Conservation (phyloP, 2,888 invertebrate species). For the Agrotis exclamationis region DNA sequence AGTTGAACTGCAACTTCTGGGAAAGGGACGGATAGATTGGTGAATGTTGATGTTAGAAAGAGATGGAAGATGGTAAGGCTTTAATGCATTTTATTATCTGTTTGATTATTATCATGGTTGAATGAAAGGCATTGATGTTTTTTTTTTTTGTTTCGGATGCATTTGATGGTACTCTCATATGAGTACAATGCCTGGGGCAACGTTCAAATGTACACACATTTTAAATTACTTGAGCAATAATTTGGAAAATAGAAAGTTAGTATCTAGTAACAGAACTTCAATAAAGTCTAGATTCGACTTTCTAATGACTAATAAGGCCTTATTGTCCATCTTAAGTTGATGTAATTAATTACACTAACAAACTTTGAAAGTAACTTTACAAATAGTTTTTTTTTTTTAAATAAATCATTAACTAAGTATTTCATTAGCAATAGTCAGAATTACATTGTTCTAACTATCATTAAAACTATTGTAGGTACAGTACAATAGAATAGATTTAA, state of each 20-base stretch:
- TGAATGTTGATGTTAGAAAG: constrained; percentile 17
- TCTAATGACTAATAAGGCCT: neutral
- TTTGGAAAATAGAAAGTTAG: constrained; percentile 32
- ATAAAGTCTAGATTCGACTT: constrained; percentile 19
- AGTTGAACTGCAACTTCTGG: constrained; percentile 67
- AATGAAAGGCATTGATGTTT: constrained; percentile 17
- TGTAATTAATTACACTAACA: neutral
- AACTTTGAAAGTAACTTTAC: neutral
- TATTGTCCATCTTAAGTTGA: neutral
- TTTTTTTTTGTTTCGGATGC: constrained; percentile 20
- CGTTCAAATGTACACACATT: constrained; percentile 1
- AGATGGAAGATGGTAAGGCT: constrained; percentile 20
- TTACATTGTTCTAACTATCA: constrained; percentile 3
- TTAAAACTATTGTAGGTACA: constrained; percentile 12
- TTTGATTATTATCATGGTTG: constrained; percentile 28
- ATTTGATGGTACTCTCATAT: constrained; percentile 12
- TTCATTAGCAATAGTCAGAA: neutral
- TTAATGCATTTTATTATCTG: constrained; percentile 43
- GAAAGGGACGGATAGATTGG: constrained; percentile 35
- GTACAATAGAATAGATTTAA: neutral
- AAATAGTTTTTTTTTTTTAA: neutral
- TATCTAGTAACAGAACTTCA: neutral
- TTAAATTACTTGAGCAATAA: constrained; percentile 17
- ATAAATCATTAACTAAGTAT: neutral
- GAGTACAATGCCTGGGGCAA: constrained; percentile 18